A percentile compares a stretch with the other conserved stretches of the same genome.
Evolutionary conservation across 2,888 invertebrate genomes (phyloP).

Genomic region (Agrochola lychnidis): DNA sequence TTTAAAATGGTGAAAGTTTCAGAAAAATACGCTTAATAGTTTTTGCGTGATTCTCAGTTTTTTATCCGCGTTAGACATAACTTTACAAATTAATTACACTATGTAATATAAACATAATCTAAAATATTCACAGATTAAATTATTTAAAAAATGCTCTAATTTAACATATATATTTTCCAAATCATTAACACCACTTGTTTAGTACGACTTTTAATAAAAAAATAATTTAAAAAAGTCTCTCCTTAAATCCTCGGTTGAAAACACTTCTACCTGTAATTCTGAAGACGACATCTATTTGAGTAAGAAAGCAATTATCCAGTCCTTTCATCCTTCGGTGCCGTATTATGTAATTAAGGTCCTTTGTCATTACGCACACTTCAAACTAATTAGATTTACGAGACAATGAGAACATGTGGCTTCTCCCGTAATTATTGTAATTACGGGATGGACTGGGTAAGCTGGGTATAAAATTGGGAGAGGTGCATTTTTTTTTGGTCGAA

Average conservation of each 20-base stretch:
- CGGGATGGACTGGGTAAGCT: not conserved
- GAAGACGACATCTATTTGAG: conserved; percentile 26
- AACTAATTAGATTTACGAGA: conserved; percentile 45
- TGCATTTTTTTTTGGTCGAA: not conserved
- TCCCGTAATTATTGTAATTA: conserved; percentile 32
- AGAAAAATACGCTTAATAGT: too few relatives aligned
- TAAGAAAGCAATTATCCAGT: conserved; percentile 53
- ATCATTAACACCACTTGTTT: too few relatives aligned
- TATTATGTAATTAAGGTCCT: conserved; percentile 60
- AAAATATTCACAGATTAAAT: too few relatives aligned
- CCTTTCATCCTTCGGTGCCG: conserved; percentile 55
- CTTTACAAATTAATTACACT: too few relatives aligned
- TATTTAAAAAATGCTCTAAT: too few relatives aligned
- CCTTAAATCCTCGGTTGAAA: not conserved
- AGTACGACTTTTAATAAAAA: too few relatives aligned
- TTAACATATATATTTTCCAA: too few relatives aligned
- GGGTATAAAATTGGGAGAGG: not conserved
- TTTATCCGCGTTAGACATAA: too few relatives aligned
- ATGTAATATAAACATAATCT: too few relatives aligned
- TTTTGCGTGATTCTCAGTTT: too few relatives aligned
- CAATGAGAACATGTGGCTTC: conserved; percentile 48
- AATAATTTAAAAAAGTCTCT: too few relatives aligned
- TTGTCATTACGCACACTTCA: conserved; percentile 54
- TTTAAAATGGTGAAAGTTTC: too few relatives aligned
- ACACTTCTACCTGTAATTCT: not conserved